Conservation (phyloP, 2,113 vertebrate genomes). For the Oncorhynchus clarkii region DNA sequence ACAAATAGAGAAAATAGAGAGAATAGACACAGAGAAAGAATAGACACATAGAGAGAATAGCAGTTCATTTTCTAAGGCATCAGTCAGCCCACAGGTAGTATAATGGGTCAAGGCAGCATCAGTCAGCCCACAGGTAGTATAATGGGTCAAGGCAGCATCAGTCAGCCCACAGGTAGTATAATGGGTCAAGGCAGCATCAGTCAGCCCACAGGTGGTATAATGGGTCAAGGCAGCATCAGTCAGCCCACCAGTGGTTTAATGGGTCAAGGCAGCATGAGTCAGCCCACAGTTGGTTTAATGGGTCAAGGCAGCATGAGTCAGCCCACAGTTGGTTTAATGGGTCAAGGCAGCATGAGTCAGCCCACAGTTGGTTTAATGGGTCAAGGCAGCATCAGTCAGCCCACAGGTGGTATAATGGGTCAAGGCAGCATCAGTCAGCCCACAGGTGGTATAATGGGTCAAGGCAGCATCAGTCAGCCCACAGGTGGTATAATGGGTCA, state of each 20-base stretch:
- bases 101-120: slow-evolving; percentile 22
- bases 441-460: not conserved
- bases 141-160: slow-evolving; percentile 24
- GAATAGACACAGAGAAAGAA: too few relatives aligned
- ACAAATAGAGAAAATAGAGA: too few relatives aligned
- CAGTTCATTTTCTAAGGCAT: not conserved
- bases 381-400: not conserved
- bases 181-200: slow-evolving; percentile 26
- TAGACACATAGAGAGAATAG: too few relatives aligned
- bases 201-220: slow-evolving; percentile 5
- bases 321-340: not conserved
- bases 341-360: slow-evolving; percentile 26
- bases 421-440: not conserved
- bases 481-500: not conserved
- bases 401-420: not conserved
- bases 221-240: slow-evolving; percentile 27
- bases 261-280: slow-evolving; percentile 26
- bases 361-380: slow-evolving; percentile 8
- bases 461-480: not conserved
- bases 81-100: slow-evolving; percentile 10
- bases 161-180: slow-evolving; percentile 6
- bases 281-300: slow-evolving; percentile 6
- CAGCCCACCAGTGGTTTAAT: slow-evolving; percentile 3
- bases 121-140: slow-evolving; percentile 13
- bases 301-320: slow-evolving; percentile 28